Conservation (phyloP, 2,888 invertebrate genomes). For the Beris morrisii region DNA sequence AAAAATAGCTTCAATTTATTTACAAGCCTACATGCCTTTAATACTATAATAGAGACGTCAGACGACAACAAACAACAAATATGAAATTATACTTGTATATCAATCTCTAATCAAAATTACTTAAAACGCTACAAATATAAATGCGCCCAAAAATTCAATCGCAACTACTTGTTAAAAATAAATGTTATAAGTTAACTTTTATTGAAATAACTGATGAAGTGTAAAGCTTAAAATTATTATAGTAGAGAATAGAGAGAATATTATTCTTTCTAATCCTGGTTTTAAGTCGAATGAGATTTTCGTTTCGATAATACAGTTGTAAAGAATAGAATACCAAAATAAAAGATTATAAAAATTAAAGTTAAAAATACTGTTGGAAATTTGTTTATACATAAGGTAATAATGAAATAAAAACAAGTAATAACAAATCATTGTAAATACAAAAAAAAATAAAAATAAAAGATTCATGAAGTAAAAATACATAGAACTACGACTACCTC, state of each 20-base stretch:
- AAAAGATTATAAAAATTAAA: too few species aligned
- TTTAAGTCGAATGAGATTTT: too few species aligned
- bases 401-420: too few species aligned
- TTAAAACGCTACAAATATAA: slow-evolving; percentile 30
- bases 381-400: too few species aligned
- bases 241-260: too few species aligned
- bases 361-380: too few species aligned
- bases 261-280: too few species aligned
- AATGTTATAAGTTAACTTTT: too few species aligned
- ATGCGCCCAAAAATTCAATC: slow-evolving; percentile 39
- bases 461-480: slow-evolving; percentile 5
- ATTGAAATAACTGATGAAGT: too few species aligned
- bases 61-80: slow-evolving; percentile 2
- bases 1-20: slow-evolving; percentile 24
- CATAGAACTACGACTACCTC: slow-evolving; percentile 14
- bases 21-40: slow-evolving; percentile 30
- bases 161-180: slow-evolving; percentile 35
- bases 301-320: too few species aligned
- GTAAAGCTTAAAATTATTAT: too few species aligned
- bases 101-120: slow-evolving; percentile 14
- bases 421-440: not conserved
- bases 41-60: not conserved
- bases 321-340: too few species aligned
- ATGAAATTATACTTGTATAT: slow-evolving; percentile 6
- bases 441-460: slow-evolving; percentile 6